Evolutionary conservation across 2,797 vertebrate species (phyloP), one percentile per base, ranked within the genome.

Genomic region (Melanotaenia parkinsoni): DNA sequence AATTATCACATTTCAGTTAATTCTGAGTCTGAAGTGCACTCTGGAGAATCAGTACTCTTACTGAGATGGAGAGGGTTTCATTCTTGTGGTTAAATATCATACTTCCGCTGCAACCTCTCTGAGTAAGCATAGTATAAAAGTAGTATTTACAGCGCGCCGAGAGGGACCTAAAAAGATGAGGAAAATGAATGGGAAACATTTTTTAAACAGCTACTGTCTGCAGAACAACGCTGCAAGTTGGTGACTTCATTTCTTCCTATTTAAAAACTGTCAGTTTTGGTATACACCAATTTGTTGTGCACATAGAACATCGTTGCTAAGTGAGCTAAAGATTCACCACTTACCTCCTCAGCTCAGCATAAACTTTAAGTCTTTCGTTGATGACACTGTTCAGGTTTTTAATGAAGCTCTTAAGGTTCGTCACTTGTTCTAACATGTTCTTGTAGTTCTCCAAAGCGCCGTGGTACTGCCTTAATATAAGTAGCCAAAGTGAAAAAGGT

Each of bases 41-140:
- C 2, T 38, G 26, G 12, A 4, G 20, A 22, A 33, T 28, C 0
- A 64, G 54, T 1, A 4, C 32, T 35, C 97, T 97, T 95, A 99
- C 98, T 2, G 96, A 95, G 89, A 99, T 98, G 62, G 94, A 94
- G 72, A 99, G 96, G 0, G 95, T 95, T 91, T 97, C 97, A 18
- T 95, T 96, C 84, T 96, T 97, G 88, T 99, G 98, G 85, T 99
- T 95, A 80, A 99, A 99, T 57, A 64, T 77, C 91, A 99, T 97
- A 81, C 94, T 96, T 72, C 98, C 98, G 59, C 93, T 95, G 88
- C 95, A 99, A 65, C 93, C 92, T 83, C 97, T 95, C 87, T 96
- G 94, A 30, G 93, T 94, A 65, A 99, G 18, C 89, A 98, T 95
- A 58, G 91, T 93, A 73, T 98, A 92, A 86, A 99, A 99, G 90